Evolutionary conservation across 2,113 vertebrate species (phyloP), one percentile per base, ranked within the genome.

Genomic region (Onychostoma macrolepis): DNA sequence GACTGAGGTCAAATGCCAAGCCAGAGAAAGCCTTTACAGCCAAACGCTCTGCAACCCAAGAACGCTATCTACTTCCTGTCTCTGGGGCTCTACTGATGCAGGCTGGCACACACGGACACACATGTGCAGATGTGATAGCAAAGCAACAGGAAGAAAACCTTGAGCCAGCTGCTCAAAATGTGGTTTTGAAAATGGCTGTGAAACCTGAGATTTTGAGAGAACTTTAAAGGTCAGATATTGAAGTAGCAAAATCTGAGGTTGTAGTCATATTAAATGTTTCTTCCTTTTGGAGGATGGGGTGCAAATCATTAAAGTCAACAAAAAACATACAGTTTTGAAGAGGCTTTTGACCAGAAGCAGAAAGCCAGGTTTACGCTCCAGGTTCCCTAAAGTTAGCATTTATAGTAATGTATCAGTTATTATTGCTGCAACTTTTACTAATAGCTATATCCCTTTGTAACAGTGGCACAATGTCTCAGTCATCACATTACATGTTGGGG

Each of bases 1-100:
- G 38, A 86, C 36, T 33, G 48, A 86, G 91, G 92, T 94, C 92
- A 93, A 91, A 92, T 81, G 92, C 92, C 92, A 95, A 93, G 92
- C 92, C 93, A 90, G 90, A 92, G 83, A 86, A 88, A 89, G 56
- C 28, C 58, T 92, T 93, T 91, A 92, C 89, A 92, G 88, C 85
- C 85, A 91, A 90, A 86, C 63, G 79, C 85, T 89, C 83, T 84
- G 87, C 91, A 92, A 65, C 24, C 83, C 75, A 67, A 87, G 87
- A 91, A 88, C 85, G 67, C 26, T 83, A 84, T 88, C 24, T 48
- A 80, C 79, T 77, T 85, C 86, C 85, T 84, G 79, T 74, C 43
- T 85, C 69, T 63, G 26, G 48, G 72, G 56, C n/a, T 58, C 43
- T 82, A 67, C 19, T 77, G 80, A 83, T 86, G 78, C 58, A 81